Conservation (phyloP, 2,797 vertebrate genomes). For the Trematocara caparti region DNA sequence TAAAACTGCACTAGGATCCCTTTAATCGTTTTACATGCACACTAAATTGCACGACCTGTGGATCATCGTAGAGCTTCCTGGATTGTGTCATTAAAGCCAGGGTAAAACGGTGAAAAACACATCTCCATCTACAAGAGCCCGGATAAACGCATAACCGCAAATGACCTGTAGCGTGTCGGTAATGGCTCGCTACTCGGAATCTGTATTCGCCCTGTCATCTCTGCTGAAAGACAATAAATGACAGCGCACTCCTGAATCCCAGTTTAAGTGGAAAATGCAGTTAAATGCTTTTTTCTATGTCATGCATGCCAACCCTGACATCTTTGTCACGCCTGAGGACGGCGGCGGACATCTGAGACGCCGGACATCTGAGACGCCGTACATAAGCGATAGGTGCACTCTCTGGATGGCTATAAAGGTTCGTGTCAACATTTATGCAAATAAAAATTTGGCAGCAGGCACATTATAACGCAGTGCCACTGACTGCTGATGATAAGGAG, state of each 20-base stretch:
- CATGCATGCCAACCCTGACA: not conserved
- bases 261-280: constrained; percentile 22
- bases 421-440: constrained; percentile 58
- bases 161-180: constrained; percentile 11
- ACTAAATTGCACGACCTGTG: constrained; percentile 15
- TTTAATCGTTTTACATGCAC: constrained; percentile 22
- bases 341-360: constrained; percentile 28
- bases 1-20: constrained; percentile 41
- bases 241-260: not conserved
- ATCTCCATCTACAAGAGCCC: not conserved
- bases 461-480: constrained; percentile 21
- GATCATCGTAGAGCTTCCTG: not conserved
- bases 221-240: constrained; percentile 29
- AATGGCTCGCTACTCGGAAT: constrained; percentile 1
- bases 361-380: not conserved
- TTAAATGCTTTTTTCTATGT: not conserved
- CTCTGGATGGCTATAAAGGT: constrained; percentile 49
- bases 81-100: not conserved
- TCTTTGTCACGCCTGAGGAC: constrained; percentile 10
- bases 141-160: not conserved
- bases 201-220: constrained; percentile 6
- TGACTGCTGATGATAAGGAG: constrained; percentile 54
- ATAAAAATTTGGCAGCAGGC: constrained; percentile 44
- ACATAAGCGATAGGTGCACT: constrained; percentile 34
- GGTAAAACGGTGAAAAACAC: not conserved